Evolutionary conservation across 2,113 vertebrate species (phyloP), one percentile per base, ranked within the genome.

Genomic region (Gasterosteus nipponicus): DNA sequence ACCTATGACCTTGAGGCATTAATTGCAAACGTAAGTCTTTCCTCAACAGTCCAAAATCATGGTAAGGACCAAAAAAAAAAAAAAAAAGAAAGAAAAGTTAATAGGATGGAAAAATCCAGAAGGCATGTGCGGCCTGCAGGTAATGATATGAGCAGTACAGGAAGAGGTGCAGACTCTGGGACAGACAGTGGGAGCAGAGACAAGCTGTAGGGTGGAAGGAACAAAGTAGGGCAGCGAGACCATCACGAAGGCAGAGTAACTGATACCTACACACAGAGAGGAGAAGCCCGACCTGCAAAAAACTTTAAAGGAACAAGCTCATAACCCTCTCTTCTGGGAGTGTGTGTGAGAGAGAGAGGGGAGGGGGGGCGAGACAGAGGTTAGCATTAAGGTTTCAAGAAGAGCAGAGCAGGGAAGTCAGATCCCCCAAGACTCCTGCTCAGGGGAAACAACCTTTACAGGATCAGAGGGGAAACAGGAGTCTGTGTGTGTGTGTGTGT

Each of bases 401-500:
- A 54, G 14, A 69, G 44, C 3, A 10, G 42, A 59, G 29, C 41
- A 69, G 69, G 76, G 46, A 26, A 77, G 61, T 74, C 65, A 53
- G 61, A 57, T 71, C 54, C 75, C 69, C 67, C 7, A 42, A 54
- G 82, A 49, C 33, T 16, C 0, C 60, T 42, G 78, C 69, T 44
- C 70, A 39, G 11, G 26, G 59, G 60, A 71, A 63, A 8, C 69
- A 56, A 85, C 75, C 75, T 85, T 85, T 63, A 60, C 63, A 66
- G 38, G 60, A 75, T 66, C 59, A 47, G 31, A 61, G 31, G 2
- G 57, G 38, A 49, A 63, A 74, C 15, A 42, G 29, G 15, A 10
- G 14, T 64, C 41, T 41, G 49, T 64, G 42, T 68, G 46, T 73
- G 62, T 47, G 49, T 56, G 42, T 73, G 54, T 42, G 7, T 68